A percentile compares a stretch with the other conserved stretches of the same genome.
phyloP scores from a whole-genome alignment of 2,797 vertebrate genomes.

The Tauraco hartlaubi region DNA sequence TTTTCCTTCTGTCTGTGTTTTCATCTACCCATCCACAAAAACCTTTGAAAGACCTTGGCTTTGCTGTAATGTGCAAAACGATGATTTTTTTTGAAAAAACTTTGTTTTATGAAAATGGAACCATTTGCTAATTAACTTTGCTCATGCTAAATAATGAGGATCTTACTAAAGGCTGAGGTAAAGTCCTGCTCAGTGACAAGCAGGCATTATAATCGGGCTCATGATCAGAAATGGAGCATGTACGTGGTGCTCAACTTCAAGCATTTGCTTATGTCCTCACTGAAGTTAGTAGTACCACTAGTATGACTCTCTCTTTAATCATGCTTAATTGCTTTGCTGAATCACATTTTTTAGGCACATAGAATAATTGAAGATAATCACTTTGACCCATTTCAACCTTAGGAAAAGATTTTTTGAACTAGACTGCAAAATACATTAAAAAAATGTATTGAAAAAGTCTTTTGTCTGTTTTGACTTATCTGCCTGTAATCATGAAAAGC shows the following conservation, averaged over 20 bases:
- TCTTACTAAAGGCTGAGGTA: not conserved
- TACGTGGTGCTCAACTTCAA: not conserved
- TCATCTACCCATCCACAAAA: not conserved
- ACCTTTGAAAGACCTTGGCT: not conserved
- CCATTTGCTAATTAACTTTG: not conserved
- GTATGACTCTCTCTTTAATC: not conserved
- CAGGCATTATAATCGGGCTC: not conserved
- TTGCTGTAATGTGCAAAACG: not conserved
- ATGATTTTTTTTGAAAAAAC: not conserved
- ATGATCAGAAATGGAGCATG: accelerated
- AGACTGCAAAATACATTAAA: not conserved
- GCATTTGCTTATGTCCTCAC: not conserved
- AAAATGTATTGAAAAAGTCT: not conserved
- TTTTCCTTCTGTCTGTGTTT: not conserved
- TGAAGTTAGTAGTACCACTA: not conserved
- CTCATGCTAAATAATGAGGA: not conserved
- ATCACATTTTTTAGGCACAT: not conserved
- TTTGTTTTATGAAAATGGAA: not conserved
- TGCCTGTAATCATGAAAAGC: not conserved
- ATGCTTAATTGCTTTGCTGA: not conserved
- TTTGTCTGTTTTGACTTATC: not conserved
- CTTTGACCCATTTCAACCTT: not conserved
- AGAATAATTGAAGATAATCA: not conserved
- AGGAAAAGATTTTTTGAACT: not conserved
- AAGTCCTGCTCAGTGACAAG: not conserved